These are phyloP conservation scores for Propithecus perrieri DNA, from an alignment of 2,797 vertebrate species.

Conservation along the genomic window DNA sequence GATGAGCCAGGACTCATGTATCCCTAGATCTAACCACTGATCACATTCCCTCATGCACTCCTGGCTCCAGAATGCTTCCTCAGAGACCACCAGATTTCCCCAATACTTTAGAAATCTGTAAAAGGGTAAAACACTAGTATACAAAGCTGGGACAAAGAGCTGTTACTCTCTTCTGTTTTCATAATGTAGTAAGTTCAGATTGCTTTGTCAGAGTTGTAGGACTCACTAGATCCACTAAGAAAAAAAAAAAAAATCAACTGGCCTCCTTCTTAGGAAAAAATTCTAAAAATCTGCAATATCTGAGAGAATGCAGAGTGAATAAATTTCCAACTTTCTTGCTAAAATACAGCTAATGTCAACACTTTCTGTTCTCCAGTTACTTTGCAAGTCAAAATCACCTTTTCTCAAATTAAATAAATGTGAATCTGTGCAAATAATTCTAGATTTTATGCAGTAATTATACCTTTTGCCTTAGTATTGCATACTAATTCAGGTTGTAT, in stretches of 20 bases:
- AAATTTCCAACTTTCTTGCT: neutral
- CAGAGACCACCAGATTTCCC: neutral
- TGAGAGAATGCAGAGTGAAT: neutral
- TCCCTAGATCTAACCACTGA: neutral
- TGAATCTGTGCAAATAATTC: neutral
- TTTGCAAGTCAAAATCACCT: constrained; percentile 7
- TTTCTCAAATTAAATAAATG: constrained; percentile 20
- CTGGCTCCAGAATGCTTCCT: neutral
- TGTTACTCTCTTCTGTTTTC: neutral
- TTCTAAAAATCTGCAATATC: neutral
- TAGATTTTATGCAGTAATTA: neutral
- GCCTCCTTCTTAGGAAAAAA: neutral
- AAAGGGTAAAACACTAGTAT: neutral
- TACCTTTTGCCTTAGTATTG: neutral
- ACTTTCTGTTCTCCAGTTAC: neutral
- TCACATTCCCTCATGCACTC: neutral
- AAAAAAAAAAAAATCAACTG: neutral
- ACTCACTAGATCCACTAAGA: neutral
- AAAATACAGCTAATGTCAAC: neutral
- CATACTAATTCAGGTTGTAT: neutral
- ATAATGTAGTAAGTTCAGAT: neutral
- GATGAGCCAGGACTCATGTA: neutral
- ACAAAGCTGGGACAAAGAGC: neutral
- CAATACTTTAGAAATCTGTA: neutral
- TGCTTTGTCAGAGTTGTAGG: neutral